A percentile compares a stretch with the other conserved stretches of the same genome.
These are phyloP conservation scores for Alexandromys fortis DNA, from an alignment of 2,113 vertebrate species.

Conservation along the genomic window DNA sequence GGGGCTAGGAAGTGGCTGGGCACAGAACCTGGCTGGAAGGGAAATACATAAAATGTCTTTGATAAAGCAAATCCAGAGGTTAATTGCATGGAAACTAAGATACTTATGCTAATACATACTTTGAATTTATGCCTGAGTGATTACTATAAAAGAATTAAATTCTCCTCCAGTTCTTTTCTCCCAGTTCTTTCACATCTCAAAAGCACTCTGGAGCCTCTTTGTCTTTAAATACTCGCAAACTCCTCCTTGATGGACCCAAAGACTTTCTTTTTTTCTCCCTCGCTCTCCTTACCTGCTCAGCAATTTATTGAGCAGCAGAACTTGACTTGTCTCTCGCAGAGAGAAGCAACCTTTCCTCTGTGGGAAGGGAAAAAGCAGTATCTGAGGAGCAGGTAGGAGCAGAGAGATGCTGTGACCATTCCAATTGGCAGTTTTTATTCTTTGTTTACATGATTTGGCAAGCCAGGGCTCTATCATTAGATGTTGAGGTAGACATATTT, in stretches of 20 bases:
- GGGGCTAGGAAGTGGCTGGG: neutral
- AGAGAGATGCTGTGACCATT: neutral
- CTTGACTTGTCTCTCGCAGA: neutral
- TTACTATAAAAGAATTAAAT: neutral
- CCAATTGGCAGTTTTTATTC: neutral
- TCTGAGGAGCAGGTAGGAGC: neutral
- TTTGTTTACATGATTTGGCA: constrained; percentile 22
- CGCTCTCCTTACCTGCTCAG: neutral
- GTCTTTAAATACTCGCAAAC: neutral
- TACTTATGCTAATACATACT: neutral
- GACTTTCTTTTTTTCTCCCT: neutral
- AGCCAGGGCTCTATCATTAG: neutral
- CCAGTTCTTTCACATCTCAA: neutral
- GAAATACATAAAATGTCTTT: constrained; percentile 14
- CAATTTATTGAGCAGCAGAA: neutral
- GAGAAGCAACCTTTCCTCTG: neutral
- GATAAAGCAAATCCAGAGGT: neutral
- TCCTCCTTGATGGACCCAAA: neutral
- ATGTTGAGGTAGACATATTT: constrained; percentile 27
- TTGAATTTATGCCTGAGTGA: neutral
- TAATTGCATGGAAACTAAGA: neutral
- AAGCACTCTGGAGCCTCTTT: neutral
- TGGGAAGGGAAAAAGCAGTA: neutral
- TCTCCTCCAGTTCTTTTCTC: neutral
- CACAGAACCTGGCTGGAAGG: neutral